Evolutionary conservation across 2,797 vertebrate genomes (phyloP), one percentile per base, ranked within the genome.

Genomic region (Phataginus tetradactyla): DNA sequence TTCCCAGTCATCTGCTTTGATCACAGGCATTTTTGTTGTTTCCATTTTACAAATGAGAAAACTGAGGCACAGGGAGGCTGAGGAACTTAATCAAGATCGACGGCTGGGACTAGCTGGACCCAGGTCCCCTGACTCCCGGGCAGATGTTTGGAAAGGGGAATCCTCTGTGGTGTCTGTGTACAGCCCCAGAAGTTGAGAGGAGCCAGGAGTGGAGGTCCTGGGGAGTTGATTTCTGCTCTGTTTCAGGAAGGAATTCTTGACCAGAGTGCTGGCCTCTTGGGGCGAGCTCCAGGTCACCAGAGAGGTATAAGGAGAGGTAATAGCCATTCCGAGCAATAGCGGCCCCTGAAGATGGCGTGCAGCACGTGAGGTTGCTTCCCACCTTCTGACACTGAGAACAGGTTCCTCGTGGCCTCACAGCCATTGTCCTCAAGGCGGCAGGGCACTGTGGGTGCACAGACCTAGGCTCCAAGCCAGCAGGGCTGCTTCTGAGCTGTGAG

Each of bases 31-130:
- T 45, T 29, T 63, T n/a, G n/a, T 63, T n/a, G 15, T 39, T 34
- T 34, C 88, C 90, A 49, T 57, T 85, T 92, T 37, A 90, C 71
- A 89, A 77, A 85, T 15, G 25, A 88, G 79, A 84, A 86, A 42
- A 77, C 77, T 14, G 61, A 87, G 95, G 75, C 37, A 6, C 32
- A 1, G 49, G 57, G 17, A 42, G 3, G 59, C 39, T 4, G 15
- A 66, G 39, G 42, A 81, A 23, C 68, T 66, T 32, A 51, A 55
- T 42, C 45, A 23, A 37, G 69, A 84, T 27, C 59, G 55, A 21
- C 49, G 34, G 27, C n/a, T 34, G 37, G 51, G 39, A 71, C 59
- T 20, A 25, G 34, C 20, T 3, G 71, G 69, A 88, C 63, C 81
- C 64, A 27, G 53, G 32, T 14, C 57, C 42, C 27, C 42, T 42